Percentiles rank a stretch among this genome's conserved stretches.
Evolutionary conservation across 2,113 vertebrate species (phyloP).

Genomic region (Melanerpes aurifrons): DNA sequence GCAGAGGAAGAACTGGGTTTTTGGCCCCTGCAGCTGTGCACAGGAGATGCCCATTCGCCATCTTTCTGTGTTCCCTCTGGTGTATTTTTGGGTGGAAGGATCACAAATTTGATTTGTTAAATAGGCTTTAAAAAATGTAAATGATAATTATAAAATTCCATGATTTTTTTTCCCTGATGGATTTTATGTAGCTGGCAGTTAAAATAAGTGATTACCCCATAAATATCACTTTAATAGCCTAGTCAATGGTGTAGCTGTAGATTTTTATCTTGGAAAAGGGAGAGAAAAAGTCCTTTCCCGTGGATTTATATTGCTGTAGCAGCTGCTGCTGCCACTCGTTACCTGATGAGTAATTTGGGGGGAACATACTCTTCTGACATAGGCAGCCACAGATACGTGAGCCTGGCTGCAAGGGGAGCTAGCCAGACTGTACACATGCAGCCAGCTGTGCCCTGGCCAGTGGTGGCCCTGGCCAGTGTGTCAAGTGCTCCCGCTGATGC

Average conservation of each 20-base stretch:
- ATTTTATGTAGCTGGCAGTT: slow-evolving; percentile 55
- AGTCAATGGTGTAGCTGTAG: background rate
- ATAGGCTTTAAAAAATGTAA: slow-evolving; percentile 45
- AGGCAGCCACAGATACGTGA: background rate
- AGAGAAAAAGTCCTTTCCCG: background rate
- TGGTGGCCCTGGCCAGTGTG: fast-evolving
- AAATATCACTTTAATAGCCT: slow-evolving; percentile 54
- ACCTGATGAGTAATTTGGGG: slow-evolving; percentile 2
- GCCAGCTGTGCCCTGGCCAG: background rate
- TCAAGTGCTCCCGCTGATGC: background rate
- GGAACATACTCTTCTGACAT: background rate
- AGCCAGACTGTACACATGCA: fast-evolving
- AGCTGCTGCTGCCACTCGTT: background rate
- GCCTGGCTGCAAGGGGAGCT: background rate
- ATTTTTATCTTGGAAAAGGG: slow-evolving; percentile 40
- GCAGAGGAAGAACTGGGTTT: background rate
- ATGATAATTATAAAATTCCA: slow-evolving; percentile 62
- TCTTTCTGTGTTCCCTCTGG: slow-evolving; percentile 11
- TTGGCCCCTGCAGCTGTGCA: background rate
- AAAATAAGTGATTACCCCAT: slow-evolving; percentile 62
- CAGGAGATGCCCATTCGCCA: background rate
- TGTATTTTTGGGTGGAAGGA: slow-evolving; percentile 30
- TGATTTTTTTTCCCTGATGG: slow-evolving; percentile 13
- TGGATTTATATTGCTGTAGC: slow-evolving; percentile 23
- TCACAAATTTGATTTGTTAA: slow-evolving; percentile 56